phyloP scores from a whole-genome alignment of 2,113 vertebrate species.

The Tachycineta bicolor region DNA sequence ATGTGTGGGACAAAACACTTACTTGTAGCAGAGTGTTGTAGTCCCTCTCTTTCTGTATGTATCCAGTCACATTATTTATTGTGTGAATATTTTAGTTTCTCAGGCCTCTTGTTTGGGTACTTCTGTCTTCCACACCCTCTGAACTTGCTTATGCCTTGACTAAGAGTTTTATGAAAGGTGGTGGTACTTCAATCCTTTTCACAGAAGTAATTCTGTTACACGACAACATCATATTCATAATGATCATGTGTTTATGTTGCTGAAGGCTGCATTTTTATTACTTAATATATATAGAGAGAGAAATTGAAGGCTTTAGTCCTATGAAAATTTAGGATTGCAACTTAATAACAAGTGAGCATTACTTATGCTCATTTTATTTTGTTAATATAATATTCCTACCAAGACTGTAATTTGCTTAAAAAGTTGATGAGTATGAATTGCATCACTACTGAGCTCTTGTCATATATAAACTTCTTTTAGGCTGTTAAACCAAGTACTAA shows the following conservation, averaged over 20 bases:
- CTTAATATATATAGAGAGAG: not conserved
- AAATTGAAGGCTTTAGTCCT: not conserved
- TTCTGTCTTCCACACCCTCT: not conserved
- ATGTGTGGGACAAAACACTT: not conserved
- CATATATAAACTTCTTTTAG: not conserved
- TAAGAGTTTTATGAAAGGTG: not conserved
- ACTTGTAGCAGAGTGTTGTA: not conserved
- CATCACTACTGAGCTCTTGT: not conserved
- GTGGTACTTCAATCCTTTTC: not conserved
- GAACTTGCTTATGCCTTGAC: not conserved
- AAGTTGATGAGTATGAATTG: not conserved
- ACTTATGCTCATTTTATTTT: not conserved
- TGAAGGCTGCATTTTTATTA: not conserved
- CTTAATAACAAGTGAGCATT: not conserved
- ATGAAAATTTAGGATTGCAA: not conserved
- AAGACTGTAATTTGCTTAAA: not conserved
- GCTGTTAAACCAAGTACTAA: not conserved
- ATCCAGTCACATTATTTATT: not conserved
- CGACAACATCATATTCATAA: not conserved
- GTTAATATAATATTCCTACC: not conserved
- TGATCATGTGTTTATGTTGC: not conserved
- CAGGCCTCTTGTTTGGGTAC: not conserved
- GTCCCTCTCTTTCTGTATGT: not conserved
- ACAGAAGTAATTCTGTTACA: not conserved
- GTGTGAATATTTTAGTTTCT: not conserved